These are phyloP conservation scores for Pseudomyrmex flavicornis DNA, from an alignment of 1,140 invertebrate species.

Conservation along the genomic window DNA sequence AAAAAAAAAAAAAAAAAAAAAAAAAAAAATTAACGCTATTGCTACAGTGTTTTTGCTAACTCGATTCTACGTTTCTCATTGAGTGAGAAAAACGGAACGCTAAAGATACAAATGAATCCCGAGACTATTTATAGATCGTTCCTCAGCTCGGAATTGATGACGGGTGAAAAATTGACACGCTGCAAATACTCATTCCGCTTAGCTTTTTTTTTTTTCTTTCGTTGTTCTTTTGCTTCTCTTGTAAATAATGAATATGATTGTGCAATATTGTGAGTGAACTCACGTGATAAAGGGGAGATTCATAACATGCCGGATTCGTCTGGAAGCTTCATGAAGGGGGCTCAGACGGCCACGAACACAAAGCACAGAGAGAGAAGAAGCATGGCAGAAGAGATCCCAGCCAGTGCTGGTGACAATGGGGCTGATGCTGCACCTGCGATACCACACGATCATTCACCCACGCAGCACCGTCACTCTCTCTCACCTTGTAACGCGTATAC, in stretches of 20 bases:
- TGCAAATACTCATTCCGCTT: too few species aligned
- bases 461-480: slow-evolving; percentile 69
- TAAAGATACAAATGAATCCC: too few species aligned
- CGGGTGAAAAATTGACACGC: too few species aligned
- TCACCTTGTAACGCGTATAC: slow-evolving; percentile 58
- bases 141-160: too few species aligned
- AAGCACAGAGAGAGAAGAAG: slow-evolving; percentile 86
- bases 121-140: too few species aligned
- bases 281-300: slow-evolving; percentile 83
- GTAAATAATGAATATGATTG: slow-evolving; percentile 68
- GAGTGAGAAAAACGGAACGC: too few species aligned
- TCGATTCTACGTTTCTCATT: too few species aligned
- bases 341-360: slow-evolving; percentile 86
- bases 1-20: too few species aligned
- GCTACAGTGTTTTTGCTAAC: too few species aligned
- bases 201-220: too few species aligned
- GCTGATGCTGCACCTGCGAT: slow-evolving; percentile 85
- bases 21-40: too few species aligned
- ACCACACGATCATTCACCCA: slow-evolving; percentile 83
- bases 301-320: slow-evolving; percentile 84
- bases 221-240: neutral
- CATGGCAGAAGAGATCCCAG: slow-evolving; percentile 84
- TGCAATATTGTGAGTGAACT: slow-evolving; percentile 82
- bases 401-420: slow-evolving; percentile 82
- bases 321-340: slow-evolving; percentile 82